phyloP scores from a whole-genome alignment of 2,888 invertebrate genomes.

The Synergus gifuensis region DNA sequence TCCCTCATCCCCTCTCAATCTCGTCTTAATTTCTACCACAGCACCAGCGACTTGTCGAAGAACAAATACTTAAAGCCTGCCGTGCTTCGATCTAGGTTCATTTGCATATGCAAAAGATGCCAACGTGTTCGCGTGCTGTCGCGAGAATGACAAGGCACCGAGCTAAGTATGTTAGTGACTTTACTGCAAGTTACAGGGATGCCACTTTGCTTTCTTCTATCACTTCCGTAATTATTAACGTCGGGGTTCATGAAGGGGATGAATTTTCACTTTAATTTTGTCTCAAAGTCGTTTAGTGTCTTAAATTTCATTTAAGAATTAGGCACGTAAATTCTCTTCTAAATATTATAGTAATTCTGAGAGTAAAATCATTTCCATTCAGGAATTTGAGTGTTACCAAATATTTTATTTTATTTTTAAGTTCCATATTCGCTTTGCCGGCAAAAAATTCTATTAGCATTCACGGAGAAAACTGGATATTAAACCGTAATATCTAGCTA shows the following conservation, averaged over 20 bases:
- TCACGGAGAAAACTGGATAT: too few relatives aligned
- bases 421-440: too few relatives aligned
- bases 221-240: slow-evolving; percentile 29
- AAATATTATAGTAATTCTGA: background rate
- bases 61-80: slow-evolving; percentile 37
- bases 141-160: slow-evolving; percentile 37
- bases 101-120: slow-evolving; percentile 40
- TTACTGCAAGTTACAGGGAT: slow-evolving; percentile 15
- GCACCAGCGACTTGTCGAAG: slow-evolving; percentile 38
- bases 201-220: slow-evolving; percentile 30
- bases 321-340: background rate
- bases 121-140: slow-evolving; percentile 26
- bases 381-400: too few relatives aligned
- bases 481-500: too few relatives aligned
- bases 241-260: background rate
- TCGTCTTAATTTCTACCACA: slow-evolving; percentile 27
- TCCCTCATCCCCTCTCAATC: background rate
- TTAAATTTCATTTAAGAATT: background rate
- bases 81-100: slow-evolving; percentile 13
- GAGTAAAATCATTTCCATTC: background rate
- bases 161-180: slow-evolving; percentile 36
- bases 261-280: slow-evolving; percentile 26
- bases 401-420: too few relatives aligned
- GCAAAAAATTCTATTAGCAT: too few relatives aligned
- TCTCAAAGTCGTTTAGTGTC: background rate